Percentiles rank a stretch among this genome's conserved stretches.
Evolutionary conservation across 2,888 invertebrate genomes (phyloP).

Genomic region (Hartigia nigra): DNA sequence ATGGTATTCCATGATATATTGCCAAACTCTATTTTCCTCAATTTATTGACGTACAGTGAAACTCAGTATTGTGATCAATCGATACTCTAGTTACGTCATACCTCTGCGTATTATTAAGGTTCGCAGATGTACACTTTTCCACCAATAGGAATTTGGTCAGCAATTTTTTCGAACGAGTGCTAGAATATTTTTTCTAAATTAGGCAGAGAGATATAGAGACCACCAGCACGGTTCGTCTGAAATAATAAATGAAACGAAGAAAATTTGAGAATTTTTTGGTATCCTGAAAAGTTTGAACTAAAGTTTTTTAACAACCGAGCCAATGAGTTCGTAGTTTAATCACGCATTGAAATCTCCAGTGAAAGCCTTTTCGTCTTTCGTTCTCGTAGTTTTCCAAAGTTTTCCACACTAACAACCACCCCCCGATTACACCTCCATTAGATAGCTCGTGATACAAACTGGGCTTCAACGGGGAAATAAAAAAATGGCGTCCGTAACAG

Average conservation of each 20-base stretch:
- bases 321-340: neutral
- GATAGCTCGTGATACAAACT: neutral
- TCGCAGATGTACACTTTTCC: neutral
- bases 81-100: neutral
- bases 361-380: neutral
- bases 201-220: neutral
- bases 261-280: neutral
- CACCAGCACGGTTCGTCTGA: neutral
- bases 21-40: neutral
- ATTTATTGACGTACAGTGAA: neutral
- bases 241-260: neutral
- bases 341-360: conserved; percentile 5
- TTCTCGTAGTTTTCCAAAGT: neutral
- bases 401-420: neutral
- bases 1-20: neutral
- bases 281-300: neutral
- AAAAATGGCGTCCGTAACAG: conserved; percentile 45
- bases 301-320: neutral
- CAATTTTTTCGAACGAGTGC: neutral
- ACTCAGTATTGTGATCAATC: neutral
- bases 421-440: neutral
- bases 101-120: neutral
- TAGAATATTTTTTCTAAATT: neutral
- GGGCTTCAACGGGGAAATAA: neutral
- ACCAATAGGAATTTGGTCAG: neutral